Base-by-base conservation (phyloP, 2,113 vertebrate genomes). In the Brachyhypopomus occidentalis region DNA sequence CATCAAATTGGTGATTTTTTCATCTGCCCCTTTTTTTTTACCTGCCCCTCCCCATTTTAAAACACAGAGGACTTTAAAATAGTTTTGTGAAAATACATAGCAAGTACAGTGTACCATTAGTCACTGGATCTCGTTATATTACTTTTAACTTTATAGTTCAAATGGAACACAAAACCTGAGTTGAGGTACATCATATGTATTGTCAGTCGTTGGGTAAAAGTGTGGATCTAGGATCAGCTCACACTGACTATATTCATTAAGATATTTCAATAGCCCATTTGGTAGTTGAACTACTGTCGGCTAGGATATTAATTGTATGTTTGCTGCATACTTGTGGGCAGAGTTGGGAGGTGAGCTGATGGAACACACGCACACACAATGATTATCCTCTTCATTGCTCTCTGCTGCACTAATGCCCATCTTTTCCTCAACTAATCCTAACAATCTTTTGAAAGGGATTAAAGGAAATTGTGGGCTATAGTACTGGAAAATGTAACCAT, bases 401-500 rank as follows among this genome's bases (percentile, higher is more conserved):
- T 36, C 20, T 19, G n/a, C 19, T 41, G 20, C 36, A 41, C 16
- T 70, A 70, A 70, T 41, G 34, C 9, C 19, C n/a, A n/a, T 22
- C 23, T 36, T 67, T 67, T 20, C 66, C 36, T 70, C 34, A 70
- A 41, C 34, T 41, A 70, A 38, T 70, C 20, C 66, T 22, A 70
- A 70, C 41, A 34, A 20, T 19, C 22, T 70, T 69, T 70, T 41
- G 36, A n/a, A 70, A 70, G 41, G 34, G 66, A 70, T 41, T 41
- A 41, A 70, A 70, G 66, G 66, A 38, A 70, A 70, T 70, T 70
- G 34, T 70, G 66, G 66, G 66, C 66, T 70, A 70, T 12, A 70
- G 36, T 38, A 41, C 20, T 22, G 17, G 17, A 69, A 38, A 7
- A 20, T n/a, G 9, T 27, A 66, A 27, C 7, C 11, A 23, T 22